Evolutionary conservation across 1,140 invertebrate species (phyloP).

Genomic region (Latrodectus geometricus): DNA sequence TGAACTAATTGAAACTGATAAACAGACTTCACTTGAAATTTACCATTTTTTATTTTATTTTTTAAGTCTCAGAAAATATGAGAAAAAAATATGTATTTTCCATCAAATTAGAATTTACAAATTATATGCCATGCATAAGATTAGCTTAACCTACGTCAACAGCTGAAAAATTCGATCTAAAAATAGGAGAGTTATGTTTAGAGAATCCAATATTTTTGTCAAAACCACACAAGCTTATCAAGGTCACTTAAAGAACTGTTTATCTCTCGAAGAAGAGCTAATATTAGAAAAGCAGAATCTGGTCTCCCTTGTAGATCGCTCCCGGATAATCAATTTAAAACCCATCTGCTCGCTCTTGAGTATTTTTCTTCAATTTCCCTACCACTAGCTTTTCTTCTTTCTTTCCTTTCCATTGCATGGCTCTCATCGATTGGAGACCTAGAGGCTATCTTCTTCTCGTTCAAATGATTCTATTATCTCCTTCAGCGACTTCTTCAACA

Average conservation of each 20-base stretch:
- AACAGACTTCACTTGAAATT: too few relatives aligned
- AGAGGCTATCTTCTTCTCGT: conserved; percentile 18
- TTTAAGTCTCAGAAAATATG: too few relatives aligned
- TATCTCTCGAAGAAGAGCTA: conserved; percentile 23
- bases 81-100: too few relatives aligned
- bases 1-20: too few relatives aligned
- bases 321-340: conserved; percentile 53
- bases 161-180: not conserved
- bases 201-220: conserved; percentile 9
- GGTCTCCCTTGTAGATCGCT: conserved; percentile 8
- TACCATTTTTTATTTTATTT: too few relatives aligned
- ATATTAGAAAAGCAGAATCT: conserved; percentile 35
- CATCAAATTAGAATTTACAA: too few relatives aligned
- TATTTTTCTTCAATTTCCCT: conserved; percentile 32
- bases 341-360: conserved; percentile 34
- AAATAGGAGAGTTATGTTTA: not conserved
- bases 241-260: conserved; percentile 43
- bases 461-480: conserved; percentile 57
- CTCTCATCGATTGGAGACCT: conserved; percentile 45
- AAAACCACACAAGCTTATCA: not conserved
- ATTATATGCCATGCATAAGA: too few relatives aligned
- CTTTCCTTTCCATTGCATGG: not conserved
- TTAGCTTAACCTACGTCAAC: not conserved
- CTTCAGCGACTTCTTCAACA: conserved; percentile 39
- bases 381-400: not conserved